Conservation (phyloP, 2,888 invertebrate genomes). For the Timandra comae region DNA sequence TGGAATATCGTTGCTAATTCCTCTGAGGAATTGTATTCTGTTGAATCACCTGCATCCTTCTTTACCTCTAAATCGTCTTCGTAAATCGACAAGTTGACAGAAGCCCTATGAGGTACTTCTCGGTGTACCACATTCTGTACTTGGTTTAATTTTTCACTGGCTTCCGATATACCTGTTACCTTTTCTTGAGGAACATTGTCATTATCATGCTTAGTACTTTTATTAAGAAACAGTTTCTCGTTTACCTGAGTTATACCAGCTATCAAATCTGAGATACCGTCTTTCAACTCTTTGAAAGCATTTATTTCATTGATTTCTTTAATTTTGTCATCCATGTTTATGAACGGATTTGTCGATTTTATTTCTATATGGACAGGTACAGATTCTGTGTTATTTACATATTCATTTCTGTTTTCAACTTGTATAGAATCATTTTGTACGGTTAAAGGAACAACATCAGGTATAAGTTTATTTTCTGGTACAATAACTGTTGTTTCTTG, state of each 20-base stretch:
- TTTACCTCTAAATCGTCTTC: slow-evolving; percentile 62
- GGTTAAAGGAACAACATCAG: slow-evolving; percentile 39
- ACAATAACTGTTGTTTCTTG: slow-evolving; percentile 41
- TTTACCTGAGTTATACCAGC: slow-evolving; percentile 71
- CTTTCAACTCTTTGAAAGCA: slow-evolving; percentile 69
- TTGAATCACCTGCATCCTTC: slow-evolving; percentile 60
- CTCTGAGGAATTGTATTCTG: slow-evolving; percentile 80
- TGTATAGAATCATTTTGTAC: slow-evolving; percentile 46
- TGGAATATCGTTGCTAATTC: slow-evolving; percentile 80
- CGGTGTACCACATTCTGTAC: slow-evolving; percentile 36
- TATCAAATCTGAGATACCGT: slow-evolving; percentile 69
- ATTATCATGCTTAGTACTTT: slow-evolving; percentile 30
- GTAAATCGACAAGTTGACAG: slow-evolving; percentile 61
- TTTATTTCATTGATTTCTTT: slow-evolving; percentile 66
- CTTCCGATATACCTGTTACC: slow-evolving; percentile 47
- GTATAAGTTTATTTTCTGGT: slow-evolving; percentile 41
- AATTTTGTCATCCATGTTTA: slow-evolving; percentile 52
- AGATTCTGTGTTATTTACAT: slow-evolving; percentile 21
- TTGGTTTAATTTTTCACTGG: slow-evolving; percentile 49
- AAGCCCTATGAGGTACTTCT: slow-evolving; percentile 47
- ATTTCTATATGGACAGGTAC: slow-evolving; percentile 29
- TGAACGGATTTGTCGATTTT: slow-evolving; percentile 59
- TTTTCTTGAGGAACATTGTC: slow-evolving; percentile 26
- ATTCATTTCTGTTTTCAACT: slow-evolving; percentile 26
- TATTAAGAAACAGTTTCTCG: slow-evolving; percentile 59